These are phyloP conservation scores for Lepilemur ruficaudatus DNA, from an alignment of 2,797 vertebrate genomes.

Conservation along the genomic window DNA sequence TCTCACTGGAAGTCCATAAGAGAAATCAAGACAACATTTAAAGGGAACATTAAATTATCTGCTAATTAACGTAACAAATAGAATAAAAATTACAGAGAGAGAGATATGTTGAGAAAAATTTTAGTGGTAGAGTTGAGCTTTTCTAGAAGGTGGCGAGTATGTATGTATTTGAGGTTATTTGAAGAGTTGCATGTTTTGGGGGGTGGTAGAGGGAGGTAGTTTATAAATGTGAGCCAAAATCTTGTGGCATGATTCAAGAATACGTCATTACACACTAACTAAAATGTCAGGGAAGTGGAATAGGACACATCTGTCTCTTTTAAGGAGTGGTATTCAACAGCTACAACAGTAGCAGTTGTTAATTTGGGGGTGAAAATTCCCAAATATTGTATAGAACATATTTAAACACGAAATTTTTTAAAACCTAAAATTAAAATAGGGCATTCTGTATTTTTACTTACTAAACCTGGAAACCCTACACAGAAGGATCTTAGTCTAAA, in stretches of 20 bases:
- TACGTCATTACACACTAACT: background rate
- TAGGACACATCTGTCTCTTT: background rate
- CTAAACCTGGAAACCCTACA: background rate
- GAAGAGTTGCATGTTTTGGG: background rate
- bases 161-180: background rate
- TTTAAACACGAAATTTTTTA: background rate
- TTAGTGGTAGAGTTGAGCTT: background rate
- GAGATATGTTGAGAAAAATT: background rate
- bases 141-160: background rate
- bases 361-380: background rate
- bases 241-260: background rate
- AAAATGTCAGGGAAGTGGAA: background rate
- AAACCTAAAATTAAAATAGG: background rate
- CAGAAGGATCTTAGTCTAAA: background rate
- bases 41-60: background rate
- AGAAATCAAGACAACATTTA: background rate
- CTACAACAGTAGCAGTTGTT: no score
- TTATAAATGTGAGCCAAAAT: background rate
- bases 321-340: background rate
- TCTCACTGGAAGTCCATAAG: background rate
- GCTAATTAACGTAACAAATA: background rate
- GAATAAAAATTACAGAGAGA: background rate
- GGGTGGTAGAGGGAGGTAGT: background rate
- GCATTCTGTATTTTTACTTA: background rate
- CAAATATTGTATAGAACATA: background rate